A percentile compares a stretch with the other conserved stretches of the same genome.
Conservation (phyloP, 2,113 vertebrate genomes). For the Pelecanus crispus region DNA sequence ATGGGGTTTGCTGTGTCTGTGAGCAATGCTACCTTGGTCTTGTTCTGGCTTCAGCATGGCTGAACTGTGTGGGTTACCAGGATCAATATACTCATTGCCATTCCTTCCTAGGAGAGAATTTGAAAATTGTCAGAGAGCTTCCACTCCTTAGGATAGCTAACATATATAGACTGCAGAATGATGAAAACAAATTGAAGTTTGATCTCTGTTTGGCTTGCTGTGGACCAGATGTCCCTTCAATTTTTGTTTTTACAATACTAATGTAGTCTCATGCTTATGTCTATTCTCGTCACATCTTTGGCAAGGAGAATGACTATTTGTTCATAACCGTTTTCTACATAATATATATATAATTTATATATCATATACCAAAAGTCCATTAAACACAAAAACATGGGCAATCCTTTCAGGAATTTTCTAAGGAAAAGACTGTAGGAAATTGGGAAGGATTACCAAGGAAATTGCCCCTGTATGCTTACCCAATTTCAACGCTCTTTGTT, state of each 20-base stretch:
- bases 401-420: neutral
- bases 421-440: neutral
- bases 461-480: neutral
- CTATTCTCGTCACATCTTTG: neutral
- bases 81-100: rapidly evolving
- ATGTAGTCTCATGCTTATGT: neutral
- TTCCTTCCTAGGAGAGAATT: neutral
- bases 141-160: neutral
- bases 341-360: neutral
- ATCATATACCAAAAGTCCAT: neutral
- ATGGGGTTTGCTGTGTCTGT: neutral
- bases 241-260: neutral
- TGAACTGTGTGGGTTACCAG: neutral
- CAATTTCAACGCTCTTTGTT: neutral
- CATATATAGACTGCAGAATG: neutral
- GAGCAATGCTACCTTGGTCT: neutral
- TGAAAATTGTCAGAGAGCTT: neutral
- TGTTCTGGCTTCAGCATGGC: neutral
- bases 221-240: neutral
- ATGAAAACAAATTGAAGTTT: neutral
- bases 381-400: neutral
- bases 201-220: neutral
- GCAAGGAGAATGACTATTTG: neutral
- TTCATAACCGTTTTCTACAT: neutral
- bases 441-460: neutral